These are phyloP conservation scores for Sula dactylatra DNA, from an alignment of 2,113 vertebrate species.

Conservation along the genomic window DNA sequence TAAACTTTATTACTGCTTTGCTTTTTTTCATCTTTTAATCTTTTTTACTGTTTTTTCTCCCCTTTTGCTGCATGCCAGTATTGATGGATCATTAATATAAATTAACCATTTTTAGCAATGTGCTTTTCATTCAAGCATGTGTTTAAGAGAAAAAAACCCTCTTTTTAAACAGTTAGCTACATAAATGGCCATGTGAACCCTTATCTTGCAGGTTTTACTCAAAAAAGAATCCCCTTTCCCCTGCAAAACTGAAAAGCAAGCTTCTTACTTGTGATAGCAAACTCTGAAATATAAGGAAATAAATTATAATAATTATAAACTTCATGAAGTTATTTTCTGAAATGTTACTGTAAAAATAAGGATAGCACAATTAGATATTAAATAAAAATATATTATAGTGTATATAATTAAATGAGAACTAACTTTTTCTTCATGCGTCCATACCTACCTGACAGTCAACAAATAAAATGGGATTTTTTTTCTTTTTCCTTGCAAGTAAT, in stretches of 20 bases:
- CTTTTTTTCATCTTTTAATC: not conserved
- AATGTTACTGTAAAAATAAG: not conserved
- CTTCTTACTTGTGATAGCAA: not conserved
- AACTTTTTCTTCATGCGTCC: not conserved
- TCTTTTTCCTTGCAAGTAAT: not conserved
- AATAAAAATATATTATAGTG: not conserved
- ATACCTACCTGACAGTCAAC: not conserved
- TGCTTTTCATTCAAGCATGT: not conserved
- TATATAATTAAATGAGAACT: not conserved
- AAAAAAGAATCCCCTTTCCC: not conserved
- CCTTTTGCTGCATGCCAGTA: not conserved
- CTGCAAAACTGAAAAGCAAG: not conserved
- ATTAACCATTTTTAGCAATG: not conserved
- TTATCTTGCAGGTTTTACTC: not conserved
- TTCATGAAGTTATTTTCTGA: not conserved
- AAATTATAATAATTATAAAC: not conserved
- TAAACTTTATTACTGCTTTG: not conserved
- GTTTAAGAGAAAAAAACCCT: not conserved
- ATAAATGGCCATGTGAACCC: not conserved
- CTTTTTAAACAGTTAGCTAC: not conserved
- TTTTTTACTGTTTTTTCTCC: not conserved
- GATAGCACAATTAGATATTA: not conserved
- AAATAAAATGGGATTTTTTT: not conserved
- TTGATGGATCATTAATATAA: not conserved
- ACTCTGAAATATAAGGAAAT: not conserved